Evolutionary conservation across 2,888 invertebrate genomes (phyloP), one percentile per base, ranked within the genome.

Genomic region (Pyralis farinalis): DNA sequence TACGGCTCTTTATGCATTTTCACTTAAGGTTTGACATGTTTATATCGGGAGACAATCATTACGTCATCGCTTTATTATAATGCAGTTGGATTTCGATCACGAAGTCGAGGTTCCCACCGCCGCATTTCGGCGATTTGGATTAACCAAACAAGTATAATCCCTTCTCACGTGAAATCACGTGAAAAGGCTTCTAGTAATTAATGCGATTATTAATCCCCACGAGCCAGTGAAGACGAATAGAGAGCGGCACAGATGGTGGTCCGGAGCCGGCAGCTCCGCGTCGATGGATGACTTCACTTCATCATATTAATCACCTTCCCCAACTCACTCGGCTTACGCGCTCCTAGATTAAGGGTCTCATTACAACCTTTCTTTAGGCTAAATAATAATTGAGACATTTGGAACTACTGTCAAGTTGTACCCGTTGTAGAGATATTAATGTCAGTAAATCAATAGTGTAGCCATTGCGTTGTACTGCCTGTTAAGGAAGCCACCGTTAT

Each of bases 351-450:
- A 74, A 78, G 63, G 48, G 62, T 58, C 77, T 85, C 87, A 87
- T 87, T 87, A 88, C 63, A 65, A 60, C 59, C 63, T 86, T 71
- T 82, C 87, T 85, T 80, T 71, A 81, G 87, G 87, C 87, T 76
- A 88, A 84, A 84, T 77, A 75, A 74, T 86, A 88, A 87, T 87
- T 84, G 85, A 87, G 86, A 85, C 72, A 79, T 87, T 85, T 71
- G 66, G 58, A 74, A 81, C 76, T 75, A 73, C 78, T 71, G 73
- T 65, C 72, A 61, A 70, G 51, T 51, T 51, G 68, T 58, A 62
- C 71, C 62, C 61, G 55, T 71, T 72, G 60, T 55, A 42, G 59
- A 44, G 50, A 65, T 70, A 85, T 63, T 71, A 82, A 85, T 78
- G 73, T 55, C 49, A 44, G 43, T 40, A 53, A 52, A 82, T 84